Conservation (phyloP, 2,113 vertebrate genomes). For the Atractosteus spatula region DNA sequence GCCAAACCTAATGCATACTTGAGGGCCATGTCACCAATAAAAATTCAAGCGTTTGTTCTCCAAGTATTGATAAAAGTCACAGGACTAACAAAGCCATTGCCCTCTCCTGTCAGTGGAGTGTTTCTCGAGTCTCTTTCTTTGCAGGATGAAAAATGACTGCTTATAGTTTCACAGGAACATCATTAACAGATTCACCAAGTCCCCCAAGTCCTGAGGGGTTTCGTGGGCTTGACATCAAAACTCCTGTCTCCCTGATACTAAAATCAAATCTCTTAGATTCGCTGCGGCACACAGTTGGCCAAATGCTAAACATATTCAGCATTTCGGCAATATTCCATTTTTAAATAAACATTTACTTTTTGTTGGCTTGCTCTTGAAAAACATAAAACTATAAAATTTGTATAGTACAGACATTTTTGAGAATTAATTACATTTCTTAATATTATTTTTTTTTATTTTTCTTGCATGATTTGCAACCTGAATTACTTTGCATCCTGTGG, state of each 20-base stretch:
- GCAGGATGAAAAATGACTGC: neutral
- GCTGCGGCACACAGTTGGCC: neutral
- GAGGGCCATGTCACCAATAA: neutral
- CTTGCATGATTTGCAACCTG: no score
- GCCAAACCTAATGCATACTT: neutral
- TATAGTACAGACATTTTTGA: no score
- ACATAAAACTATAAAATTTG: no score
- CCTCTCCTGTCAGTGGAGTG: neutral
- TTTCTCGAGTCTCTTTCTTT: neutral
- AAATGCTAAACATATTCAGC: neutral
- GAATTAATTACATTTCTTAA: no score
- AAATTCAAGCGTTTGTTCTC: neutral
- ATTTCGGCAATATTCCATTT: no score
- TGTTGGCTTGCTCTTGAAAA: no score
- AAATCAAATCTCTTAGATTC: neutral
- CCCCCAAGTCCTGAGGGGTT: neutral
- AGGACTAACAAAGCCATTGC: neutral
- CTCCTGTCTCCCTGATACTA: neutral
- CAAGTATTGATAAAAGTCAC: neutral
- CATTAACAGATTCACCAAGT: neutral
- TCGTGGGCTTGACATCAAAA: neutral
- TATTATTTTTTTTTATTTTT: no score
- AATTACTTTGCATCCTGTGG: no score
- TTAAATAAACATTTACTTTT: no score
- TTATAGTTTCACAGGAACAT: neutral